phyloP scores from a whole-genome alignment of 2,797 vertebrate species.

The Hipposideros larvatus region DNA sequence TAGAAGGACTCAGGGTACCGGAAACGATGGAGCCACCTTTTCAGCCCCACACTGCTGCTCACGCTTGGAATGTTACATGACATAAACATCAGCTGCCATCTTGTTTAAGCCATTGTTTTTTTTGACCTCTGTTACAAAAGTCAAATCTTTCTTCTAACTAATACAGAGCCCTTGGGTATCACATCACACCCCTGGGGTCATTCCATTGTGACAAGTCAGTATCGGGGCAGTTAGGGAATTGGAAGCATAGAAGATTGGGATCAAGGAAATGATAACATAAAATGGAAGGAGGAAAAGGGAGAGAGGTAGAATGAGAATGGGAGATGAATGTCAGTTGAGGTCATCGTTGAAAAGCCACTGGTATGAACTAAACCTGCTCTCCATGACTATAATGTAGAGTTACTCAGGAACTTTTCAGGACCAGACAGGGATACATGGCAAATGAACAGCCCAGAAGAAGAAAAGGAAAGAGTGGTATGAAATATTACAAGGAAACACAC shows the following conservation, averaged over 20 bases:
- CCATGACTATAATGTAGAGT: background rate
- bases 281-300: background rate
- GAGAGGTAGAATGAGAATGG: background rate
- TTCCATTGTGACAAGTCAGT: background rate
- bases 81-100: background rate
- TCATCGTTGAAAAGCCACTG: background rate
- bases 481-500: conserved; percentile 21
- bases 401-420: background rate
- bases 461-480: conserved; percentile 16
- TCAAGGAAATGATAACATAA: conserved; percentile 37
- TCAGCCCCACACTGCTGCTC: background rate
- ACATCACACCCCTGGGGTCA: background rate
- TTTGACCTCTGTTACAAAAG: conserved; percentile 60
- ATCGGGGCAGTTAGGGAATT: background rate
- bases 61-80: background rate
- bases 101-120: background rate
- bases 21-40: background rate
- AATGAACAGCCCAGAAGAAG: conserved; percentile 19
- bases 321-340: background rate
- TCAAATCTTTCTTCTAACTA: background rate
- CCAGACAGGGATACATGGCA: background rate
- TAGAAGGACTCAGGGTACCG: background rate
- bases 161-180: background rate
- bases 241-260: background rate
- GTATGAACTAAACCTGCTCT: background rate